Evolutionary conservation across 2,888 invertebrate genomes (phyloP).

Genomic region (Phalera bucephala): DNA sequence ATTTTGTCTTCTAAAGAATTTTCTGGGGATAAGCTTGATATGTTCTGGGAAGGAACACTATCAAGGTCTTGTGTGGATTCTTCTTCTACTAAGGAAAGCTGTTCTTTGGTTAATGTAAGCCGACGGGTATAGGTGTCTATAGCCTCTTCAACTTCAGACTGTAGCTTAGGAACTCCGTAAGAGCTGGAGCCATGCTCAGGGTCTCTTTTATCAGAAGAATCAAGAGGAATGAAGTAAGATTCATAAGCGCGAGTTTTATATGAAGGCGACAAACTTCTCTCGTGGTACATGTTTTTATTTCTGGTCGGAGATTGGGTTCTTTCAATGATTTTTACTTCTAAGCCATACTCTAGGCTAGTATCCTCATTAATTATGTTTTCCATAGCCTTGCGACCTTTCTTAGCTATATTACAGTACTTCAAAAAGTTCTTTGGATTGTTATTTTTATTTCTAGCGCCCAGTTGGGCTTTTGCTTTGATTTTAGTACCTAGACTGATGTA

Average conservation of each 20-base stretch:
- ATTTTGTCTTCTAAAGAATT: constrained; percentile 44
- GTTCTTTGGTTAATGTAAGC: constrained; percentile 61
- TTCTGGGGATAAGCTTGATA: constrained; percentile 60
- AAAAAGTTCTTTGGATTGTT: constrained; percentile 54
- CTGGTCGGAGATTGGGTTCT: constrained; percentile 50
- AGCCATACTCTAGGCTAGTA: constrained; percentile 50
- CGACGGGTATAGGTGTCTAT: constrained; percentile 60
- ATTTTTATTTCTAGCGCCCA: constrained; percentile 54
- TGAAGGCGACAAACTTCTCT: constrained; percentile 52
- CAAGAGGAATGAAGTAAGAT: constrained; percentile 63
- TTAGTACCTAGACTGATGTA: constrained; percentile 76
- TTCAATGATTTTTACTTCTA: constrained; percentile 70
- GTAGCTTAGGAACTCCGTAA: constrained; percentile 49
- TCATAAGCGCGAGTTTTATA: constrained; percentile 55
- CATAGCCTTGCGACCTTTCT: constrained; percentile 54
- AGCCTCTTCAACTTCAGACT: constrained; percentile 53
- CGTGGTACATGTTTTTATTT: constrained; percentile 43
- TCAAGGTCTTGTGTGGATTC: constrained; percentile 77
- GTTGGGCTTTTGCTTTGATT: constrained; percentile 78
- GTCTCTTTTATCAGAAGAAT: constrained; percentile 38
- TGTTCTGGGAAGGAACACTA: constrained; percentile 64
- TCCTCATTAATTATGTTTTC: constrained; percentile 48
- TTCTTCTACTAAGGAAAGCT: constrained; percentile 77
- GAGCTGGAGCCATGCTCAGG: constrained; percentile 40
- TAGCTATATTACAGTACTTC: constrained; percentile 63